These are phyloP conservation scores for Caenorhabditis sp. DNA, from an alignment of 2,888 invertebrate genomes.

Conservation along the genomic window DNA sequence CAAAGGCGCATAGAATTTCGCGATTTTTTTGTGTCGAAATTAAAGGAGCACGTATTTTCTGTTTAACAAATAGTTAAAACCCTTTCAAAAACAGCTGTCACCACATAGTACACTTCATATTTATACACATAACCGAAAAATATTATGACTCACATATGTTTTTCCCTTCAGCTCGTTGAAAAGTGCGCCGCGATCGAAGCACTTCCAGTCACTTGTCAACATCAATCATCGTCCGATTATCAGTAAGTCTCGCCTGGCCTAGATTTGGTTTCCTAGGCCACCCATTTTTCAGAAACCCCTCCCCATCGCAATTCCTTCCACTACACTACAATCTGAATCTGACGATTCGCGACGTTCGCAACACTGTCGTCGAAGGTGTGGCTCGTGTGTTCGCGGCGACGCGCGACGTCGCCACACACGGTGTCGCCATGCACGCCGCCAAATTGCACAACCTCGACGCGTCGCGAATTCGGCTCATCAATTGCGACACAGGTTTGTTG, in stretches of 20 bases:
- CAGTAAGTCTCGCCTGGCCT: background rate
- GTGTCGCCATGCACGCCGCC: slow-evolving; percentile 20
- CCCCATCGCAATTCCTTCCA: slow-evolving; percentile 32
- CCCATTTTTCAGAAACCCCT: background rate
- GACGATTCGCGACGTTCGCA: slow-evolving; percentile 35
- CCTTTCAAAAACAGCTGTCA: background rate
- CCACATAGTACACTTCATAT: background rate
- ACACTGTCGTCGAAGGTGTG: slow-evolving; percentile 36
- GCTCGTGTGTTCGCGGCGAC: slow-evolving; percentile 35
- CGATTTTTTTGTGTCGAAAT: background rate
- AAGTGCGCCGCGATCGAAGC: slow-evolving; percentile 31
- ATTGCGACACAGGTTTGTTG: slow-evolving; percentile 29
- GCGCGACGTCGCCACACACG: background rate
- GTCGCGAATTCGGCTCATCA: slow-evolving; percentile 17
- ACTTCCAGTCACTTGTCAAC: slow-evolving; percentile 27
- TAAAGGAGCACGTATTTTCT: background rate
- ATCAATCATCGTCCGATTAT: background rate
- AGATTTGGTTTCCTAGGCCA: background rate
- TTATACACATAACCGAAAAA: too few species aligned
- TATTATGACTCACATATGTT: background rate
- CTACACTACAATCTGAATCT: slow-evolving; percentile 44
- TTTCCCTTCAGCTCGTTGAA: slow-evolving; percentile 30
- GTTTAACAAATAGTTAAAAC: background rate
- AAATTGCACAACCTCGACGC: slow-evolving; percentile 26
- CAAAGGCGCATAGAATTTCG: background rate